Evolutionary conservation across 2,797 vertebrate genomes (phyloP).

Genomic region (Ceryle rudis): DNA sequence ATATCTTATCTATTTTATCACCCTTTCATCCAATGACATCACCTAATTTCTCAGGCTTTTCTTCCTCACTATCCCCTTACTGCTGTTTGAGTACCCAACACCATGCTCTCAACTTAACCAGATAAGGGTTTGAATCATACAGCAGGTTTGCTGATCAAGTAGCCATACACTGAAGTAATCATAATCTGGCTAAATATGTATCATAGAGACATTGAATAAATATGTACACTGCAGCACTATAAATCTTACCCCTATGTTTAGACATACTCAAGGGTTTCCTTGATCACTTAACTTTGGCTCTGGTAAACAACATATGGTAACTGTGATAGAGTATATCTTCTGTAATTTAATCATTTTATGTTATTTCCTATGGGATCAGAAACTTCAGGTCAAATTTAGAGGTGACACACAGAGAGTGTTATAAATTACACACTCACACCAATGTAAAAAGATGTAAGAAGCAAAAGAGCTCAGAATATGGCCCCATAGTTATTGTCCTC

Average conservation of each 20-base stretch:
- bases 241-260: constrained; percentile 6
- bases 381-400: not conserved
- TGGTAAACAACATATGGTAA: constrained; percentile 60
- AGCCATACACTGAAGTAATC: not conserved
- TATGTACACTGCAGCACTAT: not conserved
- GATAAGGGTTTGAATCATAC: not conserved
- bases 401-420: not conserved
- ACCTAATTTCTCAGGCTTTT: not conserved
- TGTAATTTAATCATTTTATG: constrained; percentile 10
- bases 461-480: not conserved
- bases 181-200: constrained; percentile 11
- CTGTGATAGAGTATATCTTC: constrained; percentile 12
- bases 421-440: not conserved
- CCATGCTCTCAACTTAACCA: not conserved
- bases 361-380: constrained; percentile 18
- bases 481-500: not conserved
- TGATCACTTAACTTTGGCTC: constrained; percentile 30
- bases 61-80: not conserved
- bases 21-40: not conserved
- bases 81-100: not conserved
- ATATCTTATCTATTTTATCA: not conserved
- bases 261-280: constrained; percentile 1
- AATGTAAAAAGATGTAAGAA: not conserved
- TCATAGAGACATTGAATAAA: constrained; percentile 29
- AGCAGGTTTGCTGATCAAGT: not conserved